Base-by-base conservation (phyloP, 2,113 vertebrate species). In the Cisticola juncidis region DNA sequence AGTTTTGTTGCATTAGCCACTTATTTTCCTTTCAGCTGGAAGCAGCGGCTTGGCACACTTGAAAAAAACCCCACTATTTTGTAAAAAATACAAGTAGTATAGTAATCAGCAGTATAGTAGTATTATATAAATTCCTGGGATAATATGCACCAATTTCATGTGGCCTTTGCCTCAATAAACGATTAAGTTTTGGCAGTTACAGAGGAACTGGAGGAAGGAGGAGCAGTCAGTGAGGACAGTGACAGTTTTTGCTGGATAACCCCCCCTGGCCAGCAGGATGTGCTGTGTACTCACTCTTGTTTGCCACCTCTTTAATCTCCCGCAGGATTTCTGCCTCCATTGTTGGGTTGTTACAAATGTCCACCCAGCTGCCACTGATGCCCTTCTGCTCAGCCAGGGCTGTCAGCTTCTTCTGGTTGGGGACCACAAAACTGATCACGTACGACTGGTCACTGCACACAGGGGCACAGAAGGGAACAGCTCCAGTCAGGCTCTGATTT, bases 381-480 rank as follows among this genome's bases (percentile, higher is more conserved):
- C 98, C 98, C 15, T 98, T 98, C 97, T 98, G 98, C 90, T 98
- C 98, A 65, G 99, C 99, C 95, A 99, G 57, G 21, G 97, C 98
- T 0, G 91, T 99, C 96, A 99, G 90, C 82, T 85, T 98, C 96
- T 99, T 99, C 97, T 99, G 99, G 94, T 99, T 99, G 42, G 99
- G 99, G 95, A 99, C 99, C 98, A 99, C 99, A 88, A 99, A 99
- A 97, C 99, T 99, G 97, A 99, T 99, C 90, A 99, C 98, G 0
- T 99, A 99, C 84, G 99, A 99, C 97, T 99, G 99, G 42, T 99
- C 98, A 77, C 99, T 99, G 58, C 93, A 95, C 33, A 47, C 42
- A 60, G 79, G 42, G 57, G 50, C 89, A 85, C 92, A 92, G 87
- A 81, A 96, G 56, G 65, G 44, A 60, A 40, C 48, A 81, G 42